phyloP scores from a whole-genome alignment of 2,113 vertebrate species.

The Antechinus flavipes region DNA sequence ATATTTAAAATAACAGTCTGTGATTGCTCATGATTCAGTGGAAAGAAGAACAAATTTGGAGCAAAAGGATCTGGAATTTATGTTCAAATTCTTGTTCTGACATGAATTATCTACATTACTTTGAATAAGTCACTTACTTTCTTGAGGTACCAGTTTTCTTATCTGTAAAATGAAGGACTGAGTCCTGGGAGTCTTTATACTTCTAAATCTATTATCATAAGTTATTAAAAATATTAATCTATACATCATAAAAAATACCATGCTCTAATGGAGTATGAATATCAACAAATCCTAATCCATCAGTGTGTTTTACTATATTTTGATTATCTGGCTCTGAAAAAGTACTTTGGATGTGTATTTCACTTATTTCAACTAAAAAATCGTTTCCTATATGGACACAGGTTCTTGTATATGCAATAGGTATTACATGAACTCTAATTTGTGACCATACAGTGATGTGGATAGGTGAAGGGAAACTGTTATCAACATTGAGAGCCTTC shows the following conservation, averaged over 20 bases:
- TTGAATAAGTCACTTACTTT: not conserved
- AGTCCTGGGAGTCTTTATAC: not conserved
- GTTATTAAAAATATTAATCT: not conserved
- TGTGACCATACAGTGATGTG: not conserved
- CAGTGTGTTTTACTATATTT: not conserved
- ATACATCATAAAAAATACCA: not conserved
- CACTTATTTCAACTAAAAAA: not conserved
- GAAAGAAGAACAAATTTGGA: not conserved
- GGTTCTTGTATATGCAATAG: not conserved
- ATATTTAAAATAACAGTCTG: not conserved
- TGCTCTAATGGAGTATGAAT: not conserved
- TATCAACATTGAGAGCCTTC: not conserved
- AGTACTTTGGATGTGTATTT: not conserved
- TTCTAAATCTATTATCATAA: not conserved
- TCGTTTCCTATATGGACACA: not conserved
- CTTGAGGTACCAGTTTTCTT: not conserved
- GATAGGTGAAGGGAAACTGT: not conserved
- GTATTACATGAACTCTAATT: not conserved
- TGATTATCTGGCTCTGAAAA: not conserved
- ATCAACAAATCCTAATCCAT: not conserved
- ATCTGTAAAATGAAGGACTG: not conserved
- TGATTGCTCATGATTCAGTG: not conserved
- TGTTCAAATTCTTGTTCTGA: not conserved
- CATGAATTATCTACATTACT: not conserved
- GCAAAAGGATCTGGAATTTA: not conserved